A percentile compares a stretch with the other conserved stretches of the same genome.
These are phyloP conservation scores for Crotophaga sulcirostris DNA, from an alignment of 2,113 vertebrate species.

Conservation along the genomic window DNA sequence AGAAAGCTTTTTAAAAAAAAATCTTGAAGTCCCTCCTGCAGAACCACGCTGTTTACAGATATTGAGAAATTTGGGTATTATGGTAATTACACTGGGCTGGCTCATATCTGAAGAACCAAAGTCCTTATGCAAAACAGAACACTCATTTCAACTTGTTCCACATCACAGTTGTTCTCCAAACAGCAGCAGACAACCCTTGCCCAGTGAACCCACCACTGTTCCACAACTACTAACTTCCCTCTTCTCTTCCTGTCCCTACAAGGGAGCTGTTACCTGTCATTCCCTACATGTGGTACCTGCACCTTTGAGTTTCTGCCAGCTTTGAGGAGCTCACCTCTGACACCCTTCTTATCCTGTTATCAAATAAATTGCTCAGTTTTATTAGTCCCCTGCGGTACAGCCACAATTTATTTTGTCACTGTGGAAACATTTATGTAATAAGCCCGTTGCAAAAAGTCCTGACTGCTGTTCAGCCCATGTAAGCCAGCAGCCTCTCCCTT, in stretches of 20 bases:
- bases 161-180: background rate
- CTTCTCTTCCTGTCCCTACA: background rate
- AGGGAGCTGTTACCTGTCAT: background rate
- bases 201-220: background rate
- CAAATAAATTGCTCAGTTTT: background rate
- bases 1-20: background rate
- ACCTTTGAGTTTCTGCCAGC: background rate
- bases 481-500: background rate
- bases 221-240: background rate
- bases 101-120: background rate
- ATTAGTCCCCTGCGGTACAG: background rate
- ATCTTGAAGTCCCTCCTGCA: background rate
- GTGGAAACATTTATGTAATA: background rate
- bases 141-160: background rate
- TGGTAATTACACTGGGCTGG: background rate
- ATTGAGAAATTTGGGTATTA: background rate
- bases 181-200: background rate
- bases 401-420: background rate
- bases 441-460: background rate
- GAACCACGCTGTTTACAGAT: background rate
- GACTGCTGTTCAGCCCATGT: background rate
- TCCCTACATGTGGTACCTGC: background rate
- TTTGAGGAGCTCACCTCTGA: background rate
- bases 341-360: background rate
- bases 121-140: background rate